These are phyloP conservation scores for Saccostrea glomerata DNA, from an alignment of 1,140 invertebrate genomes.

Conservation along the genomic window DNA sequence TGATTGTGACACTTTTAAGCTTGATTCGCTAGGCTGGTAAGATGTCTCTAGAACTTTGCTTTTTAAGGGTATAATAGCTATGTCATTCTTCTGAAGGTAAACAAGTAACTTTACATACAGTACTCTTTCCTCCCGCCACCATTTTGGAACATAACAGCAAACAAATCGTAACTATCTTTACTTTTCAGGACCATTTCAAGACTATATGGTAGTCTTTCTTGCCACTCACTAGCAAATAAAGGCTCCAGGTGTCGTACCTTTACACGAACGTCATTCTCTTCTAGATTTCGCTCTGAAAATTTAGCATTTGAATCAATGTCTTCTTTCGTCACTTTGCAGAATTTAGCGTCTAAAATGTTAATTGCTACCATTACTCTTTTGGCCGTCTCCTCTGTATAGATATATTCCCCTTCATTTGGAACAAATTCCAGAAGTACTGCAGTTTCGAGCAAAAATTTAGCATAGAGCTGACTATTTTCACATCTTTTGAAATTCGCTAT, in stretches of 20 bases:
- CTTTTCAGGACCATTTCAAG: background rate
- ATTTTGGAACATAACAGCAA: conserved; percentile 6
- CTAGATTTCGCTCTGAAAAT: background rate
- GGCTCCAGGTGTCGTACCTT: background rate
- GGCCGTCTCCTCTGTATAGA: background rate
- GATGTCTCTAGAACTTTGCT: background rate
- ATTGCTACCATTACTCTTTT: background rate
- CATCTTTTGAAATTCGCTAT: background rate
- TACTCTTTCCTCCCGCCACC: background rate
- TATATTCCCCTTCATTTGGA: background rate
- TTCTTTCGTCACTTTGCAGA: background rate
- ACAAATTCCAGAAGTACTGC: background rate
- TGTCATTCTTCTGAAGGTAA: background rate
- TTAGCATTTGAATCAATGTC: background rate
- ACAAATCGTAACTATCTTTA: background rate
- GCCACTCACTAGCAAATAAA: background rate
- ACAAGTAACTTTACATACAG: background rate
- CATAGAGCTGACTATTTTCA: background rate
- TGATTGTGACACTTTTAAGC: background rate
- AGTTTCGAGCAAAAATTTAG: background rate
- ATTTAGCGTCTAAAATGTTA: background rate
- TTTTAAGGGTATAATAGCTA: background rate
- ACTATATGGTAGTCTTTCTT: background rate
- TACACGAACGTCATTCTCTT: background rate
- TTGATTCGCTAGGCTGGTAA: background rate